Base-by-base conservation (phyloP, 2,888 invertebrate genomes). In the Caenorhabditis imperialis region DNA sequence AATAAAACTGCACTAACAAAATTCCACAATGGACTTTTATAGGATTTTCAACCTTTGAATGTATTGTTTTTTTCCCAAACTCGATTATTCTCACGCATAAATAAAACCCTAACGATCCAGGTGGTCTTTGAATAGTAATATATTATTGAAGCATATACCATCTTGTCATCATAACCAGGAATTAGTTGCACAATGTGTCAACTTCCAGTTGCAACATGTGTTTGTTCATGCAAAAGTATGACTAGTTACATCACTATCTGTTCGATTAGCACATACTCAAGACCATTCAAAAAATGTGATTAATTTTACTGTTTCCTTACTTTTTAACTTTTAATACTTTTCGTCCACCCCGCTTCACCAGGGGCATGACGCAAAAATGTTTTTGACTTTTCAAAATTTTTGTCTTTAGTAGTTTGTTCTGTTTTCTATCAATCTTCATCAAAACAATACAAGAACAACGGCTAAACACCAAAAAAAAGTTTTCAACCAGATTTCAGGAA, bases 101-200 rank as follows among this genome's bases (percentile, higher is more conserved):
- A 30, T 30, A 20, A 25, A 23, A 40, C 25, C 25, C 25, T 40
- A 54, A 54, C 3, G 22, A 12, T 42, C 30, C 42, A 55, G 44
- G 55, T 55, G 44, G 54, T 33, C 33, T 35, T 16, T 14, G 8
- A 16, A 3, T 47, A 35, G 48, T 33, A 10, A 40, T 40, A 40
- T 40, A 14, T 7, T 40, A n/a, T n/a, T n/a, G n/a, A n/a, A n/a
- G n/a, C 45, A 55, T 62, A 45, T 53, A 27, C 45, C n/a, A 38
- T 53, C 67, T 20, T 72, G 71, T 72, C 71, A 73, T 60, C 53
- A 22, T 67, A 73, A 67, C 67, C 73, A 47, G 69, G 74, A 74
- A 74, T 74, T 74, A 74, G 74, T 74, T 74, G 69, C 74, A 62
- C 45, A 67, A 74, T 51, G 37, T 73, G 73, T 61, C 65, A 73